phyloP scores from a whole-genome alignment of 2,113 vertebrate species.

The Podiceps cristatus region DNA sequence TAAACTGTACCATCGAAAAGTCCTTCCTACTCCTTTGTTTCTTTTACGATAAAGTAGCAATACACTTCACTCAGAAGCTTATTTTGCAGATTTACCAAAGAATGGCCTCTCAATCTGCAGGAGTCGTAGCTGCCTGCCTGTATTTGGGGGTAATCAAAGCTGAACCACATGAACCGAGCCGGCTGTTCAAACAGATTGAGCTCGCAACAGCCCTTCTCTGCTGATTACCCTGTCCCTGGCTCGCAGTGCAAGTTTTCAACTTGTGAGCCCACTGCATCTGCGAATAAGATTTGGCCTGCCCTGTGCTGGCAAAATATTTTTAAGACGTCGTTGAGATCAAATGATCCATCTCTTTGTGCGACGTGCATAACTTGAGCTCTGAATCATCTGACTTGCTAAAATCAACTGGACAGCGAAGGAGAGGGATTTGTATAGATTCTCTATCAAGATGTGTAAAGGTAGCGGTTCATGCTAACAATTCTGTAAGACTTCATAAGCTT shows the following conservation, averaged over 20 bases:
- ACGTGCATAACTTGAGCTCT: background rate
- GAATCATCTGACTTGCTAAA: background rate
- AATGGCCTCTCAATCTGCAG: background rate
- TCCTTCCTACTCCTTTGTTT: background rate
- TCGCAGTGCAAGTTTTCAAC: background rate
- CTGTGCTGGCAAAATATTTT: background rate
- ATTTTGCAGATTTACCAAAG: conserved; percentile 11
- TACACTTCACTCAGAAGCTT: background rate
- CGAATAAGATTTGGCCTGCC: background rate
- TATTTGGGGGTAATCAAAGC: conserved; percentile 1
- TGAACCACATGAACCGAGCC: background rate
- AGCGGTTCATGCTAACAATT: background rate
- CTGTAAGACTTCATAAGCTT: background rate
- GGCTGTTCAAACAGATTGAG: conserved; percentile 34
- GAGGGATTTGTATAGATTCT: background rate
- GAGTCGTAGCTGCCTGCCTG: conserved; percentile 7
- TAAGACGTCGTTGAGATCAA: background rate
- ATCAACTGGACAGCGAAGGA: background rate
- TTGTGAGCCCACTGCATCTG: background rate
- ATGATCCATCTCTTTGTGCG: background rate
- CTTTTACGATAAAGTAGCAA: background rate
- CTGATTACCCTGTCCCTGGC: background rate
- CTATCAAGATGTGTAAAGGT: background rate
- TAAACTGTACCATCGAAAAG: background rate
- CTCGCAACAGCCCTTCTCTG: background rate